Base-by-base conservation (phyloP, 2,888 invertebrate species). In the Scrobipalpa atriplicella region DNA sequence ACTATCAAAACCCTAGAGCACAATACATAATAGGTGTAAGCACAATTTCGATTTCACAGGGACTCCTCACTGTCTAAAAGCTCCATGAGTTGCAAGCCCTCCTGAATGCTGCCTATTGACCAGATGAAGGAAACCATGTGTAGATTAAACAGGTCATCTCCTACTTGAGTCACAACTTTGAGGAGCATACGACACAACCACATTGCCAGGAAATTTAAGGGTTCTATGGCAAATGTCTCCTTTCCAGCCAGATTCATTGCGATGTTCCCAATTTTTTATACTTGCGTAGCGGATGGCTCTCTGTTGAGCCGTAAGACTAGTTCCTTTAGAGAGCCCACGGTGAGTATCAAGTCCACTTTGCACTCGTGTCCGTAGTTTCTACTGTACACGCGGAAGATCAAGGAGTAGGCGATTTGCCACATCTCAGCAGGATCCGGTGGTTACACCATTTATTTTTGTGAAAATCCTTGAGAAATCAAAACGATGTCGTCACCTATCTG, bases 351-450 rank as follows among this genome's bases (percentile, higher is more conserved):
- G 75, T 92, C 90, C 66, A 92, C 78, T 78, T 90, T 89, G 72
- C 87, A 91, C 76, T 92, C 90, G 81, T 87, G 86, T 43, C 85
- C 85, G 78, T 82, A 84, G 72, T 83, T 82, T 68, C 76, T 83
- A 72, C 80, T 87, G 74, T 82, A 86, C 60, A 89, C 76, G 75
- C 84, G 78, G 71, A 90, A 87, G 76, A 92, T 87, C 68, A 91
- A 75, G 13, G 89, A 90, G 77, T 91, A 92, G 76, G 90, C 89
- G 74, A 92, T 87, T 78, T 90, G 88, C 92, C 92, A 92, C 92
- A 92, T 92, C 80, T 85, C 87, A 81, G 73, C 69, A 65, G 11
- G 52, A 54, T 36, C 38, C n/a, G 19, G 13, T 43, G n/a, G 47
- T 62, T 43, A 21, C 19, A 43, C 18, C 43, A 62, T 62, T 62